A percentile compares a stretch with the other conserved stretches of the same genome.
phyloP scores from a whole-genome alignment of 1,140 invertebrate genomes.

The Magallana ariakensis region DNA sequence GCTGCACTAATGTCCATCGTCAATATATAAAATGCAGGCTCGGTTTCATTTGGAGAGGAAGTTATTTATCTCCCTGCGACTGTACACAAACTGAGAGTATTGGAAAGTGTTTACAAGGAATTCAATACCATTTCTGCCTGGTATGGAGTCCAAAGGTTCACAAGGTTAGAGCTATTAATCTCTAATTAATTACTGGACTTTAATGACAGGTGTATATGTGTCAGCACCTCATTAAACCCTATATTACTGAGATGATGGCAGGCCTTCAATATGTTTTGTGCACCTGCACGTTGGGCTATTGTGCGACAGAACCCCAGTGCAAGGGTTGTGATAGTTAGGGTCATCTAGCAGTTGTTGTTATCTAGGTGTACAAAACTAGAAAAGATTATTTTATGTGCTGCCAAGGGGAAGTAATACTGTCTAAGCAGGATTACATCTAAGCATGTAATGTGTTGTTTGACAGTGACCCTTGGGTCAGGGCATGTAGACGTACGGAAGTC shows the following conservation, averaged over 20 bases:
- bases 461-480: neutral
- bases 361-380: no score
- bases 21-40: neutral
- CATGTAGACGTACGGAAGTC: neutral
- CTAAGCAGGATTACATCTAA: neutral
- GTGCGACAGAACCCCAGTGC: no score
- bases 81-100: neutral
- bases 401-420: neutral
- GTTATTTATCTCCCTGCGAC: neutral
- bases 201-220: neutral
- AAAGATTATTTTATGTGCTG: neutral
- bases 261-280: neutral
- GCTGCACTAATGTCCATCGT: no score
- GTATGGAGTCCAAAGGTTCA: neutral
- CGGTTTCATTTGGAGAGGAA: neutral
- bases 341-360: no score
- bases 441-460: neutral
- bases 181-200: conserved; percentile 3
- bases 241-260: neutral
- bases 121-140: neutral
- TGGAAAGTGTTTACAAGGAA: neutral
- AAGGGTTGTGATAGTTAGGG: no score
- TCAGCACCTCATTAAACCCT: neutral
- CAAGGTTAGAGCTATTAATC: neutral
- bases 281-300: neutral